Base-by-base conservation (phyloP, 2,113 vertebrate genomes). In the Trochalopteron elliotii region DNA sequence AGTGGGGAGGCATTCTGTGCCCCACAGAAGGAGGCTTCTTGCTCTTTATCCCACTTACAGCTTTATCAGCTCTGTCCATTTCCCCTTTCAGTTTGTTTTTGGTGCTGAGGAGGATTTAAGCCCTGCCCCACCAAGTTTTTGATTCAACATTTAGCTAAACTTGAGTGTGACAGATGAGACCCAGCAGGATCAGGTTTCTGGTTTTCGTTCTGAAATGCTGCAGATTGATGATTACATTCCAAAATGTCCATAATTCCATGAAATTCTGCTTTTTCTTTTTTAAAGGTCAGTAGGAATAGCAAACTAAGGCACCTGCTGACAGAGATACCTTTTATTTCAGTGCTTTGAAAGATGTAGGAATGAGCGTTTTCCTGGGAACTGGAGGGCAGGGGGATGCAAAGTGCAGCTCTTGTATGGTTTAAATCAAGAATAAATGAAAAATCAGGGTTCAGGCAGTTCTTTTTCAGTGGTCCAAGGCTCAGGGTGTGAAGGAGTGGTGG, bases 191-290 rank as follows among this genome's bases (percentile, higher is more conserved):
- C 52, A 44, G 28, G 12, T 37, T 31, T 57, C 37, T 59, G 10
- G 9, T 72, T 50, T 47, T 50, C 42, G 5, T 59, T 71, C 33
- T 47, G 59, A 42, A 53, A 3, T 25, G 17, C 71, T 91, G 55
- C 24, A 18, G 8, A 12, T 5, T 31, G 6, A 8, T 76, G n/a
- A 15, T 18, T 47, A 1, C 4, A 0, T 52, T 60, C 9, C 22
- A 45, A 12, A 44, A 44, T 68, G 17, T 27, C 22, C 28, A 27
- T 49, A 20, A 8, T 16, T 70, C 30, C 44, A 9, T 47, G 15
- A 21, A 11, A 10, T n/a, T 37, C 55, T 76, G 10, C 50, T 15
- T 52, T 52, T 50, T 45, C 10, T n/a, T 37, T 35, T 35, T 37
- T 45, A 9, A 64, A 82, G 12, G 12, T 47, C 5, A n/a, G 22